Conservation (phyloP, 2,113 vertebrate species). For the Sarotherodon lohbergeri region DNA sequence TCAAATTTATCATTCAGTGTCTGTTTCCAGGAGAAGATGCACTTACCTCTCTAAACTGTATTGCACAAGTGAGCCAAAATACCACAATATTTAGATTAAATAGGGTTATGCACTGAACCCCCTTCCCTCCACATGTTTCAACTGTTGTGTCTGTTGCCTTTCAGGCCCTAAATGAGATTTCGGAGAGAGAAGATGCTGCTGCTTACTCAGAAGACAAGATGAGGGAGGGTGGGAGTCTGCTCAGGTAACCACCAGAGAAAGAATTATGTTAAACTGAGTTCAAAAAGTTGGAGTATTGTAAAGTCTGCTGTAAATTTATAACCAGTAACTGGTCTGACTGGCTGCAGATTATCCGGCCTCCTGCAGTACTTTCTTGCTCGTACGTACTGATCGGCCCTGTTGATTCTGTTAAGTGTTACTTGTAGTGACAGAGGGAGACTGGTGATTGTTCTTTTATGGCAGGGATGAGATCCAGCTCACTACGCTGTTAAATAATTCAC, state of each 20-base stretch:
- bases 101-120: background rate
- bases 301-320: background rate
- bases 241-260: slow-evolving; percentile 75
- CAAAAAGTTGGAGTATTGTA: background rate
- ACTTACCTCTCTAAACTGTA: background rate
- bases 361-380: background rate
- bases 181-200: slow-evolving; percentile 50
- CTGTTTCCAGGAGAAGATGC: background rate
- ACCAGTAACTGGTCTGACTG: background rate
- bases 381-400: background rate
- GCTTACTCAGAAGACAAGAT: slow-evolving; percentile 82
- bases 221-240: slow-evolving; percentile 82
- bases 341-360: background rate
- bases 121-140: background rate
- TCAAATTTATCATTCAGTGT: background rate
- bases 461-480: background rate
- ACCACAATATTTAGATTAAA: background rate
- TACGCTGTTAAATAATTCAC: slow-evolving; percentile 25
- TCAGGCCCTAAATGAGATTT: slow-evolving; percentile 76
- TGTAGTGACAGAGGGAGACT: background rate
- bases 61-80: background rate
- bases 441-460: background rate
- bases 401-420: slow-evolving; percentile 4
- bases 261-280: background rate
- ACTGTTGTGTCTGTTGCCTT: background rate